These are phyloP conservation scores for Lepilemur ruficaudatus DNA, from an alignment of 2,797 vertebrate genomes.

Conservation along the genomic window DNA sequence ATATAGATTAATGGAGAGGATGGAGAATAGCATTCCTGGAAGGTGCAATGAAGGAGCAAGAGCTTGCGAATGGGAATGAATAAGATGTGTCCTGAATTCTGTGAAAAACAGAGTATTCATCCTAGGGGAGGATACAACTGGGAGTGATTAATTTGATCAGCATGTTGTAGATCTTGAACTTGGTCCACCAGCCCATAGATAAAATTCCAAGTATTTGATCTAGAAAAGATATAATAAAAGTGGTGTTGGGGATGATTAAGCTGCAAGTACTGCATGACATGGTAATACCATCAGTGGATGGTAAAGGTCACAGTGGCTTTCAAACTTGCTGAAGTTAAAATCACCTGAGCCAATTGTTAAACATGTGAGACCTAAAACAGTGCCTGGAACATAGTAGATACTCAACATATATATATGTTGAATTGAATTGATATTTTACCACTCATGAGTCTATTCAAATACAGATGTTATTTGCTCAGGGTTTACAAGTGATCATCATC, in stretches of 20 bases:
- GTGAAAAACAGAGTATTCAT: not conserved
- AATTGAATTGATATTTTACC: not conserved
- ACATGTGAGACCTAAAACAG: not conserved
- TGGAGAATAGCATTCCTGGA: not conserved
- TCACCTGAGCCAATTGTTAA: not conserved
- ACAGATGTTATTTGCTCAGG: not conserved
- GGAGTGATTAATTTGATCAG: not conserved
- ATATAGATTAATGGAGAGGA: not conserved
- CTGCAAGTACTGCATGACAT: not conserved
- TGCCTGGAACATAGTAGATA: not conserved
- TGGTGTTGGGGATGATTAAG: not conserved
- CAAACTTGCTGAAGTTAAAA: not conserved
- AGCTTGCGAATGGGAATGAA: not conserved
- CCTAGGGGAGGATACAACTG: not conserved
- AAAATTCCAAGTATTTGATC: not conserved
- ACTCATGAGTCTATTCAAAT: not conserved
- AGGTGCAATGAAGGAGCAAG: not conserved
- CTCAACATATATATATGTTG: not conserved
- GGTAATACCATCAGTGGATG: not conserved
- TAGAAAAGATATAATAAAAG: not conserved
- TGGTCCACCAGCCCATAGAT: not conserved
- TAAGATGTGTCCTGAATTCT: not conserved
- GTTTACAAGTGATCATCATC: not conserved
- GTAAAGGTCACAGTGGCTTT: not conserved
- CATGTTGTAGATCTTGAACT: not conserved